These are phyloP conservation scores for Aspidoscelis tigris DNA, from an alignment of 2,113 vertebrate species.

Conservation along the genomic window DNA sequence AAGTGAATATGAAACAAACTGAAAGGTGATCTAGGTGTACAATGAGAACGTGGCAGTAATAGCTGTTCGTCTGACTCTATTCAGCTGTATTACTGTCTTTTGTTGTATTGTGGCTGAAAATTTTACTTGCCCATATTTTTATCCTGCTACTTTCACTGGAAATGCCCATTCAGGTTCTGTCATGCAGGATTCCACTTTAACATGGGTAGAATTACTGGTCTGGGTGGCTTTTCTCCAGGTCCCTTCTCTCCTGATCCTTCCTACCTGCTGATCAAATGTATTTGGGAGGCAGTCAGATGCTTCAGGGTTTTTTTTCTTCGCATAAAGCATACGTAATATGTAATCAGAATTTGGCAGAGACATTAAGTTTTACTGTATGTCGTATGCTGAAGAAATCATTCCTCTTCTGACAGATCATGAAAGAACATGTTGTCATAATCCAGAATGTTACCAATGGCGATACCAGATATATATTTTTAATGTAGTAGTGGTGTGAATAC, in stretches of 20 bases:
- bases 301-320: neutral
- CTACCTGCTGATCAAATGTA: neutral
- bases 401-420: slow-evolving; percentile 29
- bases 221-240: neutral
- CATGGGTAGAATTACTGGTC: neutral
- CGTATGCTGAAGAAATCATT: slow-evolving; percentile 4
- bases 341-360: neutral
- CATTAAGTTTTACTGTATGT: neutral
- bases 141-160: neutral
- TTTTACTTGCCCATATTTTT: neutral
- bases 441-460: slow-evolving; percentile 3
- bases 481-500: neutral
- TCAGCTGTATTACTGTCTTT: neutral
- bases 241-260: neutral
- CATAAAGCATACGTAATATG: neutral
- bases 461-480: neutral
- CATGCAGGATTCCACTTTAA: neutral
- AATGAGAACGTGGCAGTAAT: neutral
- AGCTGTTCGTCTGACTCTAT: neutral
- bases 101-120: neutral
- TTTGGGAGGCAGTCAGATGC: neutral
- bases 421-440: slow-evolving; percentile 10
- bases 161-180: neutral
- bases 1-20: neutral
- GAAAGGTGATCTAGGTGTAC: neutral